Percentiles rank a stretch among this genome's conserved stretches.
Conservation (phyloP, 1,140 invertebrate genomes). For the Pseudomyrmex sp. region DNA sequence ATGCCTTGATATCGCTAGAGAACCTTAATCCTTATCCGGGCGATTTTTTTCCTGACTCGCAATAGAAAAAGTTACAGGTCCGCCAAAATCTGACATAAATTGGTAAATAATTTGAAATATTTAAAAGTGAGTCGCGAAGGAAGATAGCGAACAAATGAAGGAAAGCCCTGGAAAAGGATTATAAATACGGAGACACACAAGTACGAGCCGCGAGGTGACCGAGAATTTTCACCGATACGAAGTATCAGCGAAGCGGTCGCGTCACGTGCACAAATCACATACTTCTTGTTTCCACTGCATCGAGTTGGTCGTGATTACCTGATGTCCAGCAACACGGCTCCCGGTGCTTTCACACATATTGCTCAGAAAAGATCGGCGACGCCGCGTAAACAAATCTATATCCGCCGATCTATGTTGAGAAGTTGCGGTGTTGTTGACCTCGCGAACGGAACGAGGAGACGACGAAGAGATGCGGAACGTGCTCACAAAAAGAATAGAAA, state of each 20-base stretch:
- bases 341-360: conserved; percentile 43
- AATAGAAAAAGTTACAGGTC: too few species aligned
- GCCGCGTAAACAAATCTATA: conserved; percentile 21
- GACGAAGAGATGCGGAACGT: conserved; percentile 45
- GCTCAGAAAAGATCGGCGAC: conserved; percentile 51
- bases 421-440: conserved; percentile 47
- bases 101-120: neutral
- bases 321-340: conserved; percentile 3
- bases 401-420: conserved; percentile 7
- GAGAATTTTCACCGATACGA: conserved; percentile 13
- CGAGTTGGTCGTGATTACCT: conserved; percentile 1
- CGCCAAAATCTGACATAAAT: too few species aligned
- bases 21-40: conserved; percentile 23
- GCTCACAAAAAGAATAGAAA: conserved; percentile 1
- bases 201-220: conserved; percentile 9
- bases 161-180: conserved; percentile 29
- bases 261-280: conserved; percentile 11
- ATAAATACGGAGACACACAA: conserved; percentile 1
- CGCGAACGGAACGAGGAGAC: conserved; percentile 34
- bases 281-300: conserved; percentile 40
- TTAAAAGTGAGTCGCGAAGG: neutral
- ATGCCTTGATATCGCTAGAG: conserved; percentile 35
- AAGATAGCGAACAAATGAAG: neutral
- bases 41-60: neutral
- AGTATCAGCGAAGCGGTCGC: conserved; percentile 36